phyloP scores from a whole-genome alignment of 35 echinoderm and acorn worm species.

The Heliocidaris tuberculata region DNA sequence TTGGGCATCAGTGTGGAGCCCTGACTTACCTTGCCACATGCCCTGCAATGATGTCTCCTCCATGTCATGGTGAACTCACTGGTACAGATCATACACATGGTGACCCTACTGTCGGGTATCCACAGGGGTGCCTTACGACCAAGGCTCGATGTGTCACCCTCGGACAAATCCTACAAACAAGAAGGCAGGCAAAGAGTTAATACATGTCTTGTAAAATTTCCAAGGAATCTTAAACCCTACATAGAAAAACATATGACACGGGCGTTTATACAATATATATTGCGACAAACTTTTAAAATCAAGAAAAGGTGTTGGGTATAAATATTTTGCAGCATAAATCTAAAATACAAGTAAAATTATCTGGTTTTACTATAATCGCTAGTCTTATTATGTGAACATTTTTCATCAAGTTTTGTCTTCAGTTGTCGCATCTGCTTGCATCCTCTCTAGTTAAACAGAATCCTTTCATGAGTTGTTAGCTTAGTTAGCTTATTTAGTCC shows the following conservation, averaged over 20 bases:
- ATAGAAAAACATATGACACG: background rate
- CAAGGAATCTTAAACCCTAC: too few relatives aligned
- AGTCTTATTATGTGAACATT: too few relatives aligned
- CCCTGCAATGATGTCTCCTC: conserved; percentile 93
- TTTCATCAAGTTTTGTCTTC: background rate
- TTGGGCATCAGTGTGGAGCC: too few relatives aligned
- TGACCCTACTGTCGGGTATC: conserved; percentile 92
- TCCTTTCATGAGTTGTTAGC: background rate
- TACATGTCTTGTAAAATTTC: too few relatives aligned
- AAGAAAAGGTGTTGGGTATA: too few relatives aligned
- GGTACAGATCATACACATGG: conserved; percentile 98
- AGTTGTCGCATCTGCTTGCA: too few relatives aligned
- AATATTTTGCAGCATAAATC: background rate
- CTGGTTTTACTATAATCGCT: too few relatives aligned
- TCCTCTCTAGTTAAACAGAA: background rate
- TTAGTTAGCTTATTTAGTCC: background rate
- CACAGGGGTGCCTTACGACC: conserved; percentile 84
- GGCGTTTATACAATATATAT: background rate
- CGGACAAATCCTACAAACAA: conserved; percentile 40
- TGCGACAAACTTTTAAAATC: too few relatives aligned
- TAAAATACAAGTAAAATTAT: too few relatives aligned
- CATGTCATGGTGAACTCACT: conserved; percentile 93
- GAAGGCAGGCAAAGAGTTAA: background rate
- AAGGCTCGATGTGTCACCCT: conserved; percentile 64
- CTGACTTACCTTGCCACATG: conserved; percentile 84